Base-by-base conservation (phyloP, 1,140 invertebrate genomes). In the Steinernema feltiae region DNA sequence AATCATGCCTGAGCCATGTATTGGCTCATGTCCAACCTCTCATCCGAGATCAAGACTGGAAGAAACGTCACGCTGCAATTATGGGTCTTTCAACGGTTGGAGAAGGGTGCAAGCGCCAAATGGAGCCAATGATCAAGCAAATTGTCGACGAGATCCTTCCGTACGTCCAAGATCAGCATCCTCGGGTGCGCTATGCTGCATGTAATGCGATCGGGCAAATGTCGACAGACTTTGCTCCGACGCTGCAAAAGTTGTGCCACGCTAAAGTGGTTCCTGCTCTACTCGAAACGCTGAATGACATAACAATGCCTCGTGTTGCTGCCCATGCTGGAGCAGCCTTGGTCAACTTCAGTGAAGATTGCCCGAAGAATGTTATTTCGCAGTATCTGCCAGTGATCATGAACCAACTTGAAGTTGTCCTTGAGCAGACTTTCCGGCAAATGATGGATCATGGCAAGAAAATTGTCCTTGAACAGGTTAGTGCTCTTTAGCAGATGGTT, bases 161-260 rank as follows among this genome's bases (percentile, higher is more conserved):
- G 76, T 97, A 92, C 87, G 89, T 98, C 32, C 90, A 90, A 80
- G 95, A 98, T 88, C 90, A 91, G 87, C 94, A 97, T 89, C 94
- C 94, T 17, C 89, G 94, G 78, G 95, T 97, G 0, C 90, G 94
- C 53, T 98, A 98, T 85, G 97, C 97, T 30, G 94, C 94, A 69
- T 99, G 97, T 86, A 99, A 99, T 89, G 94, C 95, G n/a, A 90
- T 99, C 46, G 97, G 97, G 18, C 97, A 99, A 89, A 96, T 99
- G 93, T 94, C 94, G 0, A 94, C 95, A 17, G 97, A 99, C 88
- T 99, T 99, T 90, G 94, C 94, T 1, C 95, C 95, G 1, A 89
- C 90, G 7, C 96, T 99, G 84, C 94, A 99, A 87, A 98, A 98
- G 88, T 97, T 97, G 88, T 99, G 96, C 87, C 96, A 99, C 85